phyloP scores from a whole-genome alignment of 2,888 invertebrate species.

The Acrobeloides nanus region DNA sequence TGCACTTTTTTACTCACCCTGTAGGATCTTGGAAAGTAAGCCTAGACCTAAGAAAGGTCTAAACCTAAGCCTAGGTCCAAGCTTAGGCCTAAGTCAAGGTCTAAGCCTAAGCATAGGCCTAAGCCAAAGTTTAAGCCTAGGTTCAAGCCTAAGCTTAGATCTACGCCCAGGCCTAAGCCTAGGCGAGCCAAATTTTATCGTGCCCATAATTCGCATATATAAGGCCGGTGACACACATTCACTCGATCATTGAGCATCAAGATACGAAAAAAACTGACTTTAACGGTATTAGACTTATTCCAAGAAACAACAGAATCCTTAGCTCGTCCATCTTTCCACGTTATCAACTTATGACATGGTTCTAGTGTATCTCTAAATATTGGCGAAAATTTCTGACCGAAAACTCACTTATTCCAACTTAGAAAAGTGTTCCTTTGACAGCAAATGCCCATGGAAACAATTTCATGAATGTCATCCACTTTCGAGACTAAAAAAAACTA shows the following conservation, averaged over 20 bases:
- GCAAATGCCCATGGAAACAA: constrained; percentile 66
- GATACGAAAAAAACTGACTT: too few relatives aligned
- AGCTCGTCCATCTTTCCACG: constrained; percentile 76
- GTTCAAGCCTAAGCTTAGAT: too few relatives aligned
- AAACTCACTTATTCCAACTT: constrained; percentile 64
- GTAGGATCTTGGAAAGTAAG: too few relatives aligned
- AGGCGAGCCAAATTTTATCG: too few relatives aligned
- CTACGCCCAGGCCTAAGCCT: too few relatives aligned
- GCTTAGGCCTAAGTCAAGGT: too few relatives aligned
- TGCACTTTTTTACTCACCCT: too few relatives aligned
- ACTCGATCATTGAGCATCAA: constrained; percentile 25
- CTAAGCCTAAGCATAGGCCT: too few relatives aligned
- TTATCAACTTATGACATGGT: constrained; percentile 75
- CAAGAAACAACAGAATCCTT: constrained; percentile 29
- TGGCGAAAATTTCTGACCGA: constrained; percentile 7
- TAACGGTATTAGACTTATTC: too few relatives aligned
- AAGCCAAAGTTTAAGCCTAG: too few relatives aligned
- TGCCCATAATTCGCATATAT: not conserved
- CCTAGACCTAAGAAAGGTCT: too few relatives aligned
- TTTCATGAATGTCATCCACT: constrained; percentile 23
- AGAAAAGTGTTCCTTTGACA: constrained; percentile 75
- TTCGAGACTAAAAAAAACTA: constrained; percentile 1
- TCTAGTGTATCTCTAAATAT: constrained; percentile 64
- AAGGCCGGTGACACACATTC: not conserved
- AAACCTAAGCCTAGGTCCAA: too few relatives aligned